Evolutionary conservation across 2,888 invertebrate genomes (phyloP), one percentile per base, ranked within the genome.

Genomic region (Thumatha senex): DNA sequence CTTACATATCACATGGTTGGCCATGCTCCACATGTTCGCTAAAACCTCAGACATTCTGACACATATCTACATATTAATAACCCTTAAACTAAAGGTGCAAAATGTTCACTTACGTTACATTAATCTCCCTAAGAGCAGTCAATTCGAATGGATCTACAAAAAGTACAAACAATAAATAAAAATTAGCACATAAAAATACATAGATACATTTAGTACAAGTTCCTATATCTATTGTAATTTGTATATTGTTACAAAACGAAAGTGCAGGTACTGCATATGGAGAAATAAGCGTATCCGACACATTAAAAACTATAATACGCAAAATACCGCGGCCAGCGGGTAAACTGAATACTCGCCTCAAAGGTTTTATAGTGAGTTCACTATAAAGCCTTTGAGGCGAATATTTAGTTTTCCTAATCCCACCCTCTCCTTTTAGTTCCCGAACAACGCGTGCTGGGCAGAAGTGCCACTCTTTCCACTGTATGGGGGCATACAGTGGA

Each of bases 51-150:
- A 57, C 68, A 49, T 57, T 51, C 38, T 56, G 50, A 45, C n/a
- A n/a, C n/a, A n/a, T 69, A 67, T 63, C 60, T 68, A 73, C 66
- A 70, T 61, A 24, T 24, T 24, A n/a, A 61, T 70, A 74, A 76
- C 76, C 66, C 81, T 84, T 80, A 82, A 77, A 77, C 70, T 81
- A 79, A 79, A 78, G 66, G 72, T 88, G 85, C 82, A 81, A 82
- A 80, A 75, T 74, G 75, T 77, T 78, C 70, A 79, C 86, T 86
- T 87, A 86, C 67, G 75, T 72, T 82, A 83, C 63, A 76, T 86
- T 86, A 86, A 86, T 86, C 86, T 86, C 84, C 80, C 83, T 85
- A 84, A 77, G 76, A 82, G 80, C 86, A 87, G 86, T 89, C 88
- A 82, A 83, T 82, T 85, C 80, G 78, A 82, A 84, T 84, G 84